Evolutionary conservation across 2,113 vertebrate genomes (phyloP), one percentile per base, ranked within the genome.

Genomic region (Ivindomyrus marchei): DNA sequence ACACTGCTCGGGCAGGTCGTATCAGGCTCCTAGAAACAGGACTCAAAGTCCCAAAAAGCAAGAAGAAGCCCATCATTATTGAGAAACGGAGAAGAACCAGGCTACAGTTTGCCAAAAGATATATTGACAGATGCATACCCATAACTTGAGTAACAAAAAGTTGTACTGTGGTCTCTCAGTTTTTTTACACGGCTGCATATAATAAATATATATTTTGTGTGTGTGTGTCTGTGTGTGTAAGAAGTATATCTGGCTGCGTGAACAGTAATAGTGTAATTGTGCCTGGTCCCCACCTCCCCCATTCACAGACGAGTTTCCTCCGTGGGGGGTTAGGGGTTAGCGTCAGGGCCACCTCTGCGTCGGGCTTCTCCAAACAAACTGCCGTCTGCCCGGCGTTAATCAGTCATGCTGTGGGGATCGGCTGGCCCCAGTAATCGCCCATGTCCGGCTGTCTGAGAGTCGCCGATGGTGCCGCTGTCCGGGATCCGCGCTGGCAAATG

Each of bases 361-460:
- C 19, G 31, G 85, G 50, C 47, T 87, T 87, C 50, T 56, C 27
- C 50, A 87, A 87, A 87, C 47, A 87, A 87, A 87, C 85, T 31
- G 50, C 85, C 10, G 50, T 87, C 45, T 52, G 49, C 49, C 39
- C 15, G 10, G 45, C 3, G 42, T n/a, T 24, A 45, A 85, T 47
- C 42, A 47, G 19, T 47, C 19, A 19, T 47, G 39, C 83, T 21
- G 8, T 39, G 24, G 83, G 83, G 83, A 47, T 24, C 21, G 24
- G 42, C 24, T n/a, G 83, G 45, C 45, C 39, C 85, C 11, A 4
- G 27, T 87, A 87, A 87, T 87, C 13, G 50, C 4, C 85, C 7
- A 4, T 11, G 27, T 87, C 85, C 6, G 85, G 24, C 49, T 50
- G 49, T 27, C 85, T n/a, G n/a, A 15, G 49, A 5, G 50, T 56